These are phyloP conservation scores for Cydia pomonella DNA, from an alignment of 1,140 invertebrate species.

Conservation along the genomic window DNA sequence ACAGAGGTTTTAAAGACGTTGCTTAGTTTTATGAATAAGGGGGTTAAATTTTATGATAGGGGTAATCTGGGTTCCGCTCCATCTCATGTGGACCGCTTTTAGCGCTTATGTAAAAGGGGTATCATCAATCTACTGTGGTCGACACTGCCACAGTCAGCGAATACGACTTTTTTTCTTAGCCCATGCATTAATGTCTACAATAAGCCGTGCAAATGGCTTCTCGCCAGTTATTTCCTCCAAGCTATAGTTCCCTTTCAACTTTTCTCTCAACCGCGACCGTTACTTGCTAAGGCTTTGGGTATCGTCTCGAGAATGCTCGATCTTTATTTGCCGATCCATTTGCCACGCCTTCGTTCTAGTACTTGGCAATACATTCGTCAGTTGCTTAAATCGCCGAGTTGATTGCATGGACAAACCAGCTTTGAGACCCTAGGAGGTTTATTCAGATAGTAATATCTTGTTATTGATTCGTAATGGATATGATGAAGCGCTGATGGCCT, in stretches of 20 bases:
- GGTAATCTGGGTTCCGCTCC: no score
- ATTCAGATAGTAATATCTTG: neutral
- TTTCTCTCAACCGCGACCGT: slow-evolving; percentile 5
- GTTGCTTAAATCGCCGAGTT: neutral
- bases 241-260: neutral
- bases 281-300: neutral
- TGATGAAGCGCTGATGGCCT: no score
- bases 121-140: no score
- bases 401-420: neutral
- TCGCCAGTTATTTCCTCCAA: neutral
- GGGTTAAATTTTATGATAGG: no score
- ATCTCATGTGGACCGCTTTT: no score
- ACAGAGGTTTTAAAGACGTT: no score
- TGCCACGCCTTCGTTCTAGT: neutral
- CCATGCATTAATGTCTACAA: neutral
- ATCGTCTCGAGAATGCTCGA: slow-evolving; percentile 13
- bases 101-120: no score
- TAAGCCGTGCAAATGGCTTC: slow-evolving; percentile 1
- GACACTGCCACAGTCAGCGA: no score
- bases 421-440: neutral
- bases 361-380: no score
- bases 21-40: no score
- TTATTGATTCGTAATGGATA: no score
- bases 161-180: no score
- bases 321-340: slow-evolving; percentile 15